Base-by-base conservation (phyloP, 92 coral and sea anemone species). In the Pocillopora grandis region DNA sequence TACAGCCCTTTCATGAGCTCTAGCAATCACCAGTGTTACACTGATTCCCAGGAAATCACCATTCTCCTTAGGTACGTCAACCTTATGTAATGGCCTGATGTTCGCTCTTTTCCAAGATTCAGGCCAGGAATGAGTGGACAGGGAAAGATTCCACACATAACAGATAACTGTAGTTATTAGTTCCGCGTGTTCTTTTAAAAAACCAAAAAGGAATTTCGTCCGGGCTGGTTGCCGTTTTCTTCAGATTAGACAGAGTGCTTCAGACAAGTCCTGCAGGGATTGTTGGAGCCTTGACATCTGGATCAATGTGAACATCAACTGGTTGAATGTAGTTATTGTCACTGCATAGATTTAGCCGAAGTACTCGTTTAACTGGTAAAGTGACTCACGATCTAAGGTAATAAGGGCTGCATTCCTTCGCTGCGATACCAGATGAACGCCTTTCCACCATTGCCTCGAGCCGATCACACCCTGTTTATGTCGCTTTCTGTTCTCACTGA, bases 121-220 rank as follows among this genome's bases (percentile, higher is more conserved):
- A n/a, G n/a, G n/a, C 0, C 27, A 27, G 27, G 27, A 27, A 27
- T 27, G 27, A 27, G 27, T 27, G 0, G 27, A 27, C 27, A 27
- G 87, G 23, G 6, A 57, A 58, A 60, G 72, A 27, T 27, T 27
- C 27, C 27, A 27, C 27, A 27, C 27, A 27, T 27, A 27, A 27
- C 0, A 27, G 27, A 80, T 78, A 69, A 83, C 85, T n/a, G 87
- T 83, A 16, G 90, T 58, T 42, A 87, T 66, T 56, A 87, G 70
- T 70, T 82, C 90, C 48, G 79, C 83, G 21, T 76, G 87, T 20
- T 87, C 90, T 82, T 77, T 87, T 81, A 27, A 80, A 85, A 18
- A 85, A 42, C 88, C 88, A 85, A 56, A 27, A 77, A 20, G 84
- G 78, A 35, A 85, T 85, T 12, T 67, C n/a, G 31, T 63, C 82